phyloP scores from a whole-genome alignment of 2,797 vertebrate genomes.

The Onychomys torridus region DNA sequence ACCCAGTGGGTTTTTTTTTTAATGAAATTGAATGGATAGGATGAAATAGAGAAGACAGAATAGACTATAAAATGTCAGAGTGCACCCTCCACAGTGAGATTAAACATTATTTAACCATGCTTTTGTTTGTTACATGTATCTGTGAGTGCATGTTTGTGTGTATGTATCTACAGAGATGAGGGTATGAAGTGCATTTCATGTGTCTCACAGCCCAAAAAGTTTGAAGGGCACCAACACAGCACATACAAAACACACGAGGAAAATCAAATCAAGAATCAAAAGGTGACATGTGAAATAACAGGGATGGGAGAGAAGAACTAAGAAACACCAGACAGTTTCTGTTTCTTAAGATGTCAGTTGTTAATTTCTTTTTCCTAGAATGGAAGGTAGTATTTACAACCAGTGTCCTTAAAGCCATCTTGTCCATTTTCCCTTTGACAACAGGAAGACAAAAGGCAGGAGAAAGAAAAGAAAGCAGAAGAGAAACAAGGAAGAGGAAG shows the following conservation, averaged over 20 bases:
- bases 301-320: not conserved
- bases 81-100: not conserved
- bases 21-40: slow-evolving; percentile 55
- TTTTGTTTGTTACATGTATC: not conserved
- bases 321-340: not conserved
- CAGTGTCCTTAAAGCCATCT: not conserved
- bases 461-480: not conserved
- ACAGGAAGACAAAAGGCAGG: not conserved
- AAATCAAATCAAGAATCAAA: slow-evolving; percentile 11
- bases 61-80: slow-evolving; percentile 17
- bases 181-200: not conserved
- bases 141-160: not conserved
- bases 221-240: not conserved
- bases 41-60: slow-evolving; percentile 58
- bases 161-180: not conserved
- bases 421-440: not conserved
- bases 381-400: not conserved
- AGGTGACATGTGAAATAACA: not conserved
- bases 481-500: not conserved
- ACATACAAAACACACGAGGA: not conserved
- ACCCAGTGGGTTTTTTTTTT: slow-evolving; percentile 46
- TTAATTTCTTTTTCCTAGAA: not conserved
- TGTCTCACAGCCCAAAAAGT: not conserved
- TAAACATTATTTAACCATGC: slow-evolving; percentile 25
- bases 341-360: not conserved